Conservation (phyloP, 2,113 vertebrate species). For the Odobenus rosmarus region DNA sequence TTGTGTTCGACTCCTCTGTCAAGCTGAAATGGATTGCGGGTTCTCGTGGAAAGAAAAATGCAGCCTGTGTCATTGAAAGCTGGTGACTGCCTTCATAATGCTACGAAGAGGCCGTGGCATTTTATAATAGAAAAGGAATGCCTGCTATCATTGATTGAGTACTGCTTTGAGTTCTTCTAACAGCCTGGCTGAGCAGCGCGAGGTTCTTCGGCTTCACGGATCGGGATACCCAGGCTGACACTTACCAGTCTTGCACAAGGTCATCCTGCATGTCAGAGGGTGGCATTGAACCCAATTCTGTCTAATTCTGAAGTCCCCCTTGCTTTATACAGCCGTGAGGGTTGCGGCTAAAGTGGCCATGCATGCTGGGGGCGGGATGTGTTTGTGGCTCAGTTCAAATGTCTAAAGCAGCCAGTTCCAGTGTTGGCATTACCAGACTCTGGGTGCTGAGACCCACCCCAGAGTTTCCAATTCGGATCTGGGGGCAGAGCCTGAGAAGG, state of each 20-base stretch:
- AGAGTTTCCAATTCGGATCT: not conserved
- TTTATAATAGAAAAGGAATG: accelerated
- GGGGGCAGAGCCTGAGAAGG: not conserved
- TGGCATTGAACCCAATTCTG: not conserved
- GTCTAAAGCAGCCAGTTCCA: not conserved
- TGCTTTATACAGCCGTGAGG: not conserved
- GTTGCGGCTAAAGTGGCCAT: not conserved
- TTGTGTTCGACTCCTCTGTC: not conserved
- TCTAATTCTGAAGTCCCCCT: not conserved
- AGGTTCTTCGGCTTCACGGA: not conserved
- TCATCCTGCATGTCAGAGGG: not conserved
- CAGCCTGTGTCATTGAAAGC: not conserved
- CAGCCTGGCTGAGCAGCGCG: not conserved
- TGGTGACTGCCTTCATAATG: accelerated
- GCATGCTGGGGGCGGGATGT: not conserved
- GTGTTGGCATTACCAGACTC: not conserved
- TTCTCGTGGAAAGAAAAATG: not conserved
- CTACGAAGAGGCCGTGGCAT: accelerated
- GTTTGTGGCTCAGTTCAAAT: not conserved
- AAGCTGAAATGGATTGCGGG: not conserved
- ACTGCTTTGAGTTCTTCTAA: accelerated
- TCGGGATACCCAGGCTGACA: not conserved
- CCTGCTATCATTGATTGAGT: accelerated
- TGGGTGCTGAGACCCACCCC: too few species aligned
- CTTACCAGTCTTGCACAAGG: not conserved